Base-by-base conservation (phyloP, 2,888 invertebrate species). In the Patella caerulea region DNA sequence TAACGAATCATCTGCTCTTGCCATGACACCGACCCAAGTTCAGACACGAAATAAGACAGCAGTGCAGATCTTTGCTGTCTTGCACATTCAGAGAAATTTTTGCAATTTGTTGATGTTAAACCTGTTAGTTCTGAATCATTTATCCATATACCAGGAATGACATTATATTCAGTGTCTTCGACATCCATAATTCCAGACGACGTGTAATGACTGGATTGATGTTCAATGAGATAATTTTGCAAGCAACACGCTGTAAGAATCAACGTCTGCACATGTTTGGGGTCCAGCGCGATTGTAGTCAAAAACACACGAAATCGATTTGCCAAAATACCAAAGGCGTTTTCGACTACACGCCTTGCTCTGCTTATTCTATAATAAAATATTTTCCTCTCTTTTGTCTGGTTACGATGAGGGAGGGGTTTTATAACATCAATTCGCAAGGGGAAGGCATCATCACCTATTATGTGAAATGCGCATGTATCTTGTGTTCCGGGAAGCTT, bases 401-500 rank as follows among this genome's bases (percentile, higher is more conserved):
- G n/a, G n/a, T n/a, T n/a, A n/a, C n/a, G n/a, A n/a, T n/a, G n/a
- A n/a, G n/a, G n/a, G n/a, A n/a, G n/a, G n/a, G n/a, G n/a, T n/a
- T n/a, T n/a, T n/a, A 78, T 73, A 45, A 78, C 29, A 14, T 24
- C 65, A 19, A 17, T 19, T 17, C 45, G 19, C 52, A 72, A 17
- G 53, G 77, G 69, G 72, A 78, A 78, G 3, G 78, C 77, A 65
- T 79, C 79, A 59, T 78, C 79, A 24, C 24, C 24, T 1, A 24
- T 24, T 19, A 78, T 72, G n/a, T 75, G 74, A 70, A 72, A 78
- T 17, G 71, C 24, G 15, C n/a, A 29, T 12, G n/a, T 45, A 11
- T 24, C 17, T 4, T 19, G 34, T 54, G 29, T 14, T 15, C 19
- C 78, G 14, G n/a, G 14, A n/a, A 78, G 29, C 29, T 19, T n/a